Evolutionary conservation across 2,113 vertebrate species (phyloP).

Genomic region (Mandrillus leucophaeus): DNA sequence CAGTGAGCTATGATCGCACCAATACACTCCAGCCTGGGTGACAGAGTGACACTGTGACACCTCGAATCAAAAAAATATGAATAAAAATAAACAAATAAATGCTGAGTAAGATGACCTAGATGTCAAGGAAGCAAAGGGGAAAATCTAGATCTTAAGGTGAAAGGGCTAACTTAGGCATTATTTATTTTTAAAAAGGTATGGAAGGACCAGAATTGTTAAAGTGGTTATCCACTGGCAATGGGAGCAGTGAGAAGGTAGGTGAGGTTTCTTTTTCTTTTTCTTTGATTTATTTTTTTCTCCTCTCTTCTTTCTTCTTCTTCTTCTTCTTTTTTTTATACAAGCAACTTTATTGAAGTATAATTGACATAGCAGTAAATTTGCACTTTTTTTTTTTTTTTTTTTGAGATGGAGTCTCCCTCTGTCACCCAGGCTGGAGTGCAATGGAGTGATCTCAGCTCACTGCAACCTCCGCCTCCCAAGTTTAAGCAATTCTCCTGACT

Average conservation of each 20-base stretch:
- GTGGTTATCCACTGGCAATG: neutral
- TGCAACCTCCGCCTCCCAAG: too few species aligned
- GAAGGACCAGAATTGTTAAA: neutral
- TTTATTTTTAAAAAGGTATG: constrained; percentile 16
- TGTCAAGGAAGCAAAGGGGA: neutral
- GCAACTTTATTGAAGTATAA: neutral
- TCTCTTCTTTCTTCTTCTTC: neutral
- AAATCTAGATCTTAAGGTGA: neutral
- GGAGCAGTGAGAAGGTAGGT: neutral
- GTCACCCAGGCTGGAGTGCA: too few species aligned
- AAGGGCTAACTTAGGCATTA: neutral
- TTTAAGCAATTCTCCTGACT: too few species aligned
- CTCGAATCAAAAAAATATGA: too few species aligned
- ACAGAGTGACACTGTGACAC: too few species aligned
- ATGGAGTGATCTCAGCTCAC: too few species aligned
- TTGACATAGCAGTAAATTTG: neutral
- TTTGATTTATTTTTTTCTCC: neutral
- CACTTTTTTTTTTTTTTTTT: neutral
- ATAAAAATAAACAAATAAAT: neutral
- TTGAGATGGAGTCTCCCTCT: too few species aligned
- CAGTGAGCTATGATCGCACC: too few species aligned
- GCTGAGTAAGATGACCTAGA: neutral
- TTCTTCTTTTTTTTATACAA: neutral
- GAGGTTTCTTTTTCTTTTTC: neutral
- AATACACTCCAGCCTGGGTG: too few species aligned